A percentile compares a stretch with the other conserved stretches of the same genome.
These are phyloP conservation scores for Sparidentex hasta DNA, from an alignment of 2,797 vertebrate species.

Conservation along the genomic window DNA sequence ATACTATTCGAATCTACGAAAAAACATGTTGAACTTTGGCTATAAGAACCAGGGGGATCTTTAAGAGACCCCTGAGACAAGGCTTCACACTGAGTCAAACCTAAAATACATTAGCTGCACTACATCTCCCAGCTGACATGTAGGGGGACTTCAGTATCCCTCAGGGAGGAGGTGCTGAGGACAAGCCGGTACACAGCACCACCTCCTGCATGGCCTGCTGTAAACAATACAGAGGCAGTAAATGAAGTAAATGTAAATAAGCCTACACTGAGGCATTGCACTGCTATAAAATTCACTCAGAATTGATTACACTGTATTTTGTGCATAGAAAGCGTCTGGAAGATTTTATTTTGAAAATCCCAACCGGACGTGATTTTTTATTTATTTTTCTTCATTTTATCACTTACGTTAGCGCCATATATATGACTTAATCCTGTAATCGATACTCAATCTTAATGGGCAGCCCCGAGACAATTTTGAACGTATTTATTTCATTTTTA, in stretches of 20 bases:
- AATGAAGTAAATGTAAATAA: no score
- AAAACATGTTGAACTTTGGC: background rate
- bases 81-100: background rate
- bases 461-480: background rate
- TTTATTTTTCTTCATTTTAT: background rate
- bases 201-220: background rate
- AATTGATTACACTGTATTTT: background rate
- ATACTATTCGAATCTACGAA: background rate
- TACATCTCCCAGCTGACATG: conserved; percentile 32
- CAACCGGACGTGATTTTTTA: background rate
- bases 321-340: background rate
- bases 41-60: background rate
- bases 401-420: background rate
- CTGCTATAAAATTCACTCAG: background rate
- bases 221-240: no score
- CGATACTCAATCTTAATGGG: fast-evolving
- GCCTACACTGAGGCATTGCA: background rate
- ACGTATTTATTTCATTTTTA: background rate
- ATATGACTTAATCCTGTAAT: background rate
- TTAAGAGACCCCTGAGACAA: background rate
- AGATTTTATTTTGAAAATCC: conserved; percentile 47
- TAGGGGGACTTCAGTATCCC: background rate
- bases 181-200: background rate
- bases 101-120: background rate
- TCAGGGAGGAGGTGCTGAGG: background rate